Evolutionary conservation across 2,888 invertebrate species (phyloP).

Genomic region (Protonemura montana): DNA sequence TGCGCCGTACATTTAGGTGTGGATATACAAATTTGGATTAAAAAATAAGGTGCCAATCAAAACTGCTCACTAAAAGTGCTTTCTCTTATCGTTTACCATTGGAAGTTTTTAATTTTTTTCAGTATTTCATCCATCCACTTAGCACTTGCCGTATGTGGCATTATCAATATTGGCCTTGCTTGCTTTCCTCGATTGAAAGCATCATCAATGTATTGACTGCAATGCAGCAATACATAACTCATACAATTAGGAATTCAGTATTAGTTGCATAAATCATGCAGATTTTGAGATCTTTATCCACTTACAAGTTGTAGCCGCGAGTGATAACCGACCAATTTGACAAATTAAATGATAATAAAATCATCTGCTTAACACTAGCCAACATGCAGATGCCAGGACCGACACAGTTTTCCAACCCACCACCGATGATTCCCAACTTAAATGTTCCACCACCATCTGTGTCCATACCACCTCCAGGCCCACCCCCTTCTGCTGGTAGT

Average conservation of each 20-base stretch:
- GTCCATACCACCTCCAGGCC: conserved; percentile 48
- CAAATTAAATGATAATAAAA: background rate
- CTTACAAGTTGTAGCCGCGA: background rate
- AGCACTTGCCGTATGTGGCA: background rate
- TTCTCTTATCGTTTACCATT: background rate
- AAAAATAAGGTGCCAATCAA: background rate
- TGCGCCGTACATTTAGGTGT: background rate
- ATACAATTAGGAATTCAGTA: background rate
- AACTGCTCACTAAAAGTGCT: background rate
- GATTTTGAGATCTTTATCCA: background rate
- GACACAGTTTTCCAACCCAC: conserved; percentile 49
- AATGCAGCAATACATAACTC: background rate
- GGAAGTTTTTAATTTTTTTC: background rate
- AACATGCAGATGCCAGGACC: conserved; percentile 46
- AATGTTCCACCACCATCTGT: conserved; percentile 57
- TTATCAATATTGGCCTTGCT: background rate
- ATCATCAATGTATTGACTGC: background rate
- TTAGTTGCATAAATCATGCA: background rate
- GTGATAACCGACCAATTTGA: background rate
- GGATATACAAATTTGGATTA: background rate
- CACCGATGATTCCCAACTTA: conserved; percentile 56
- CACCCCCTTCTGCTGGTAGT: background rate
- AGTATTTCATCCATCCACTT: background rate
- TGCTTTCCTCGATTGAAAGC: too few relatives aligned
- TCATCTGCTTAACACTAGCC: background rate